phyloP scores from a whole-genome alignment of 92 coral and sea anemone genomes.

The Parazoanthus atlanticus region DNA sequence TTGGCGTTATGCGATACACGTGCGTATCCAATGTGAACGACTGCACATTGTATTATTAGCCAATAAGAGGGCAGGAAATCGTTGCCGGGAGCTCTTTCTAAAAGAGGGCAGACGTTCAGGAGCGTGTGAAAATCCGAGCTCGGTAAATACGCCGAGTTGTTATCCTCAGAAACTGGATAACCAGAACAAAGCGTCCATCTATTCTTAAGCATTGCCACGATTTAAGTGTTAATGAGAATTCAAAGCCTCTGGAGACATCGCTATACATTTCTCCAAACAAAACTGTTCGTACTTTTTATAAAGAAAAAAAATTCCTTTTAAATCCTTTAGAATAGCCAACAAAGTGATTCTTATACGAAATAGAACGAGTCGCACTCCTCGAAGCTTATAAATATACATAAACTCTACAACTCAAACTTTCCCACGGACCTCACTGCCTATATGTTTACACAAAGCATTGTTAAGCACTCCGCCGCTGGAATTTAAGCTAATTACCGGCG shows the following conservation, averaged over 20 bases:
- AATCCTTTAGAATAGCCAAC: background rate
- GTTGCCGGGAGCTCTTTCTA: conserved; percentile 48
- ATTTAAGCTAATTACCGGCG: conserved; percentile 28
- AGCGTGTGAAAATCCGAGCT: conserved; percentile 67
- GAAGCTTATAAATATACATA: conserved; percentile 28
- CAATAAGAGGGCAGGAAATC: conserved; percentile 34
- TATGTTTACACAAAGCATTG: conserved; percentile 30
- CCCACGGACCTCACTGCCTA: conserved; percentile 36
- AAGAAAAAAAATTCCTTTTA: background rate
- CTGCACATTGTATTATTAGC: conserved; percentile 40
- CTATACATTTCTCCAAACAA: conserved; percentile 2
- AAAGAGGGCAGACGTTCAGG: conserved; percentile 60
- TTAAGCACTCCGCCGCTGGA: conserved; percentile 38
- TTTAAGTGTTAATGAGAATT: conserved; percentile 19
- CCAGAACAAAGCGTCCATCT: conserved; percentile 40
- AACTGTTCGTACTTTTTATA: background rate
- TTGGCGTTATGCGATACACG: conserved; percentile 69
- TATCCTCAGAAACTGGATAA: conserved; percentile 23
- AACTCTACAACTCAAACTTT: background rate
- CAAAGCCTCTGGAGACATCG: conserved; percentile 20
- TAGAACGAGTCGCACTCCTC: background rate
- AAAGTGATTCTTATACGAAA: background rate
- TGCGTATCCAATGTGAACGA: conserved; percentile 48
- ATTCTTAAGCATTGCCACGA: conserved; percentile 5
- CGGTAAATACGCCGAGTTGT: conserved; percentile 51